Evolutionary conservation across 2,888 invertebrate genomes (phyloP), one percentile per base, ranked within the genome.

Genomic region (Alentia gelatinosa): DNA sequence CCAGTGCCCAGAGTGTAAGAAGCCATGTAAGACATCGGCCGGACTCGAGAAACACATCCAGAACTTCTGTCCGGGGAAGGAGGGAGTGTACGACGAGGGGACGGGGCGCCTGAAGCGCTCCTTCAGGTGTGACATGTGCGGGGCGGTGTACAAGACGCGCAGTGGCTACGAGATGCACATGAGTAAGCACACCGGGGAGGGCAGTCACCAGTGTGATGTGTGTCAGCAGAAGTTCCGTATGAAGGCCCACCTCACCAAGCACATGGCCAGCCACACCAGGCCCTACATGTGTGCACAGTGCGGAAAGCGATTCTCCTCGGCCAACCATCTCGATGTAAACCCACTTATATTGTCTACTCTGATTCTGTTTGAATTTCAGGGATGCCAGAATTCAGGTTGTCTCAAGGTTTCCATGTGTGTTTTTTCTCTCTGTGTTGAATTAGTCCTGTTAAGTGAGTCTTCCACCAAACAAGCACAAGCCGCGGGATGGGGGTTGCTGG

Each of bases 211-310:
- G 30, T 68, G 68, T 68, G n/a, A 3, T 15, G 68, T 30, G 68
- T 68, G 68, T 26, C 68, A 68, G 12, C 68, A 68, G 30, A 68
- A 26, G 68, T 68, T 68, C 30, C 68, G 68, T 30, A 68, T 68
- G 68, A 68, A 68, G 68, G 26, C 30, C 30, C 68, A 68, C 30
- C 68, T 68, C n/a, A 68, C 68, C 30, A 68, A 68, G 15, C 68
- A 68, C 68, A 26, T 26, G 68, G 68, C 68, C 30, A 30, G 23
- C 3, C 68, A 68, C 68, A 68, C 68, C 1, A 26, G 68, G 3
- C 68, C 68, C 68, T 68, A 5, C 15, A 68, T 68, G 68, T 68
- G 68, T 68, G 68, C 68, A 68, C 68, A 68, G 68, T 68, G 68
- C 30, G 68, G 68, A 26, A 68, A 30, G 5, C 68, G 26, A 1